Conservation (phyloP, 2,113 vertebrate genomes). For the Erpornis zantholeuca region DNA sequence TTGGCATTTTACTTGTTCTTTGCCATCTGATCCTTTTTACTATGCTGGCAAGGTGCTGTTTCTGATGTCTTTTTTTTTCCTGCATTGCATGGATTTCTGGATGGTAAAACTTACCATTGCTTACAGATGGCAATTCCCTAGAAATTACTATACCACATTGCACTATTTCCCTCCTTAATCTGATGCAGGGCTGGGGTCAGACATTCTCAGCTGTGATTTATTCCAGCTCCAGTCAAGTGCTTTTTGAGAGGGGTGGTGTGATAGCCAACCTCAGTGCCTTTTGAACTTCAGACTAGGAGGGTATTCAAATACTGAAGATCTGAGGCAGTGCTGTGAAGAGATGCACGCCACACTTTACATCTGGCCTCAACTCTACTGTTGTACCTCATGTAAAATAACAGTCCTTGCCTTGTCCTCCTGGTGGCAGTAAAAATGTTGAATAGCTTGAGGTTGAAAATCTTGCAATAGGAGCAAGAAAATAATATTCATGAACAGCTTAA, state of each 20-base stretch:
- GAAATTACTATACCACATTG: not conserved
- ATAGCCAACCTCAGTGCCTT: not conserved
- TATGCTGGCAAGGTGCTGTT: not conserved
- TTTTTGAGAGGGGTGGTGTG: not conserved
- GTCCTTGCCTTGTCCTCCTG: conserved; percentile 23
- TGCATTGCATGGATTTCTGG: not conserved
- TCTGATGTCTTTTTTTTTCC: not conserved
- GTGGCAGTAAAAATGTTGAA: conserved; percentile 46
- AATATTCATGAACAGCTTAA: not conserved
- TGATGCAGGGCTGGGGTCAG: not conserved
- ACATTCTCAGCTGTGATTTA: not conserved
- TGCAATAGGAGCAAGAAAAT: not conserved
- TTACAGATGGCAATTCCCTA: not conserved
- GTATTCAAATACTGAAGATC: not conserved
- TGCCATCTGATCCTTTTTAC: not conserved
- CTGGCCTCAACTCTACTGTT: not conserved
- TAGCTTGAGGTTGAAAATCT: not conserved
- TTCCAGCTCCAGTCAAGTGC: not conserved
- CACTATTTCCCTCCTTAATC: not conserved
- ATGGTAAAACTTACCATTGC: not conserved
- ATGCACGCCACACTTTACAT: not conserved
- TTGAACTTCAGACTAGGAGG: not conserved
- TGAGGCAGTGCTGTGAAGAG: not conserved
- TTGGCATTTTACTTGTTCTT: not conserved
- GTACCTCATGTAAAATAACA: not conserved